Evolutionary conservation across 2,797 vertebrate genomes (phyloP), one percentile per base, ranked within the genome.

Genomic region (Clamator glandarius): DNA sequence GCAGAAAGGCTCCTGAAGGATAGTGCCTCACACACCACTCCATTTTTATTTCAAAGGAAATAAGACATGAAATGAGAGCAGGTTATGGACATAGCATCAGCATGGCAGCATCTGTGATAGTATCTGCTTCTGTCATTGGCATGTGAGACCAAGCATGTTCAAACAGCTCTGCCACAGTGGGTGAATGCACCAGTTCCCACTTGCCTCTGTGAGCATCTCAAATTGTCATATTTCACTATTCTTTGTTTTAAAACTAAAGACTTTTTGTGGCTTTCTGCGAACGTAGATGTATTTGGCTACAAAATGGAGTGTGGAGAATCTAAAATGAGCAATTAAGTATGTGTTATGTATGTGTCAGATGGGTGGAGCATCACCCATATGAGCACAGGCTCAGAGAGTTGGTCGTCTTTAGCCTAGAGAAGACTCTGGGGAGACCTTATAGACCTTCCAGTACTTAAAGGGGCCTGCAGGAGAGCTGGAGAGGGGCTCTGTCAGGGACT

Each of bases 1-100:
- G 58, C 58, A 79, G 64, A 73, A 54, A 62, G 74, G 3, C 28
- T 83, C 83, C 77, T 89, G 90, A 92, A 95, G 72, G 54, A 74
- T 78, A 46, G 28, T 52, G 12, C 15, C 75, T 93, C 48, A 17
- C 51, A 41, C 54, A 70, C 41, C 26, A 50, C 77, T 89, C 84
- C 84, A 15, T 46, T 88, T 84, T 68, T 59, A 70, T 74, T 86
- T 93, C 54, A 81, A 63, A 92, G 54, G 87, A 95, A 92, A 64
- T 44, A 90, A 88, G 80, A 84, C 68, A 55, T 48, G 76, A 85
- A 93, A 87, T 68, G 50, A 83, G 76, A 84, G 68, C 54, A 73
- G 72, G 44, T 85, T 67, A 63, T 3, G 8, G 54, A 77, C 51
- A 28, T 52, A 48, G 8, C 64, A 76, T 29, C 80, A 83, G 44